A percentile compares a stretch with the other conserved stretches of the same genome.
phyloP scores from a whole-genome alignment of 2,888 invertebrate genomes.

The Carterocephalus palaemon region DNA sequence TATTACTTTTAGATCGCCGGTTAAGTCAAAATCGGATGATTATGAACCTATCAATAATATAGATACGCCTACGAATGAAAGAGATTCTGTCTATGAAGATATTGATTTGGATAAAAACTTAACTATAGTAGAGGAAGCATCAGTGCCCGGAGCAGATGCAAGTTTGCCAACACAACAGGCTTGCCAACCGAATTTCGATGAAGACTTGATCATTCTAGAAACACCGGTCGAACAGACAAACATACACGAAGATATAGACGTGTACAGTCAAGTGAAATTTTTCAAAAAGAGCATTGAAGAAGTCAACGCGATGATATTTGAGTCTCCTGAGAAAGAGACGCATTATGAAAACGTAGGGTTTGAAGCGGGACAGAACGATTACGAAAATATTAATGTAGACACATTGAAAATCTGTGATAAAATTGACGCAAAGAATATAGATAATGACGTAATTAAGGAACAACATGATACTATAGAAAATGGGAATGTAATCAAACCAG shows the following conservation, averaged over 20 bases:
- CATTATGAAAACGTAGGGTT: constrained; percentile 63
- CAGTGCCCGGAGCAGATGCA: constrained; percentile 76
- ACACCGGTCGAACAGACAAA: constrained; percentile 71
- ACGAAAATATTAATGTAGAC: constrained; percentile 63
- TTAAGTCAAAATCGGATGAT: constrained; percentile 59
- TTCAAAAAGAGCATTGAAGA: constrained; percentile 84
- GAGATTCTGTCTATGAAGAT: constrained; percentile 80
- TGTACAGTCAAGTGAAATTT: constrained; percentile 88
- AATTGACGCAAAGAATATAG: constrained; percentile 42
- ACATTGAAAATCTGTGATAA: constrained; percentile 60
- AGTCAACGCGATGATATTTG: constrained; percentile 80
- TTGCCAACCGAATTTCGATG: constrained; percentile 65
- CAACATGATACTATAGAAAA: constrained; percentile 43
- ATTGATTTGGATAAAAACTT: constrained; percentile 70
- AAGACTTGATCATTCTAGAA: constrained; percentile 74
- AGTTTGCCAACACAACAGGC: constrained; percentile 79
- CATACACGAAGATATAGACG: constrained; percentile 66
- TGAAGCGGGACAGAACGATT: constrained; percentile 45
- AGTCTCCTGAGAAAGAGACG: constrained; percentile 51
- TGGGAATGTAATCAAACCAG: constrained; percentile 51
- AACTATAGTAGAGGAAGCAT: constrained; percentile 76
- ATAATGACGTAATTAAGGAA: constrained; percentile 37
- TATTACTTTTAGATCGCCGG: constrained; percentile 84
- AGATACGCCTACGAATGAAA: constrained; percentile 64
- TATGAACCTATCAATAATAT: constrained; percentile 69